phyloP scores from a whole-genome alignment of 2,797 vertebrate species.

The Novumbra hubbsi region DNA sequence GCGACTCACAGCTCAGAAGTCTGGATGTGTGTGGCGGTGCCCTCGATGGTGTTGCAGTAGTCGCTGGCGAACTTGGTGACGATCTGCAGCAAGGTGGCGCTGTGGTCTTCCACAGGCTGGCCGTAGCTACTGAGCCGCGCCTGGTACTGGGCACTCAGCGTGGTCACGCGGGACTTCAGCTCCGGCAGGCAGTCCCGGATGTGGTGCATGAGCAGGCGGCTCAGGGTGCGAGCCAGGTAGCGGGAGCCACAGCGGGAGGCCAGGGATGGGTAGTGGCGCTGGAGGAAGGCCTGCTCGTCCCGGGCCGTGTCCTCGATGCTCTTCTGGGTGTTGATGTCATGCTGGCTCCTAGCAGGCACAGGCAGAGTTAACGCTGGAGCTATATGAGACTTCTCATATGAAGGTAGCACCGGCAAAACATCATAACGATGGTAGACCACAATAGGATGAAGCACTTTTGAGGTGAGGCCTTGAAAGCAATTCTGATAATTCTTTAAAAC shows the following conservation, averaged over 20 bases:
- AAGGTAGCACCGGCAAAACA: neutral
- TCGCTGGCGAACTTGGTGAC: conserved; percentile 84
- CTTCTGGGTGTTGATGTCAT: conserved; percentile 80
- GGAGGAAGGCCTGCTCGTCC: conserved; percentile 79
- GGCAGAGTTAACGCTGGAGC: neutral
- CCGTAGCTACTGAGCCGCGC: conserved; percentile 77
- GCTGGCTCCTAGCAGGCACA: conserved; percentile 72
- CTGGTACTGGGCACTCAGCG: conserved; percentile 79
- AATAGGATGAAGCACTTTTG: conserved; percentile 1
- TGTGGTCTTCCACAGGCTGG: conserved; percentile 81
- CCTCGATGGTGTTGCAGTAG: conserved; percentile 85
- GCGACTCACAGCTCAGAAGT: conserved; percentile 83
- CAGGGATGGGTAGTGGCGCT: conserved; percentile 80
- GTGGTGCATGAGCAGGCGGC: conserved; percentile 82
- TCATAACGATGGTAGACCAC: neutral
- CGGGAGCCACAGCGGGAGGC: conserved; percentile 74
- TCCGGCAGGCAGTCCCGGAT: conserved; percentile 84
- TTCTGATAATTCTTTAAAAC: neutral
- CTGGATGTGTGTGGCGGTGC: conserved; percentile 80
- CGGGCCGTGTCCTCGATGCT: conserved; percentile 65
- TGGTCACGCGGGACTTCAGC: conserved; percentile 78
- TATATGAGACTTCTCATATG: neutral
- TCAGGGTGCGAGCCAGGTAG: conserved; percentile 78
- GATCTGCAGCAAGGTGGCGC: conserved; percentile 82
- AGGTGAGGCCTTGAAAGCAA: neutral